Conservation (phyloP, 2,888 invertebrate genomes). For the Torymus aiolomorphi region DNA sequence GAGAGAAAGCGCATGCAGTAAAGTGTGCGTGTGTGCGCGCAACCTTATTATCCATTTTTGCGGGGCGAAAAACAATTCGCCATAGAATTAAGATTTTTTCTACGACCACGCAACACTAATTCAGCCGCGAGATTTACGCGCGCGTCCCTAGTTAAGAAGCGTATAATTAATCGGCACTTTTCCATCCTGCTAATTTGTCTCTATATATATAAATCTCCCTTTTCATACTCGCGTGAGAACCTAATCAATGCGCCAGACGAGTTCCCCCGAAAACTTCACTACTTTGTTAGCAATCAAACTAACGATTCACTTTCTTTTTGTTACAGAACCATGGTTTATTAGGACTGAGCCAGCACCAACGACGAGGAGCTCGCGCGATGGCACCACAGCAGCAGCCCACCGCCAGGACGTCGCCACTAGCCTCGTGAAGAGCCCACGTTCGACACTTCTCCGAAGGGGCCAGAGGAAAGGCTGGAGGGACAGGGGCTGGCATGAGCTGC, state of each 20-base stretch:
- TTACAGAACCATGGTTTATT: too few relatives aligned
- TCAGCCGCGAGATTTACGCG: not conserved
- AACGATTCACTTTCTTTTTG: too few relatives aligned
- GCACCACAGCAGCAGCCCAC: too few relatives aligned
- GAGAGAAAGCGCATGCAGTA: slow-evolving; percentile 9
- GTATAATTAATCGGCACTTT: not conserved
- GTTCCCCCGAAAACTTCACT: too few relatives aligned
- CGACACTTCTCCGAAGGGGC: not conserved
- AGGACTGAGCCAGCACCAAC: too few relatives aligned
- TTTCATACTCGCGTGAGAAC: not conserved
- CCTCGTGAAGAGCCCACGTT: not conserved
- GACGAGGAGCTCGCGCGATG: too few relatives aligned
- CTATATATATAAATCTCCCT: not conserved
- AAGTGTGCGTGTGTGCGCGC: not conserved
- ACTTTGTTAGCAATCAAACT: too few relatives aligned
- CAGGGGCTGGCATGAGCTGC: slow-evolving; percentile 70
- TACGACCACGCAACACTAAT: not conserved
- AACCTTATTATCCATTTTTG: not conserved
- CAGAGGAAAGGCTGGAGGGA: slow-evolving; percentile 62
- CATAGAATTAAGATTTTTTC: slow-evolving; percentile 7
- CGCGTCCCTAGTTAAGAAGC: not conserved
- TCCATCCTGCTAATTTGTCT: not conserved
- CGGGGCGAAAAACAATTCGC: not conserved
- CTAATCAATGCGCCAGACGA: too few relatives aligned
- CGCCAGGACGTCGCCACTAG: not conserved